These are phyloP conservation scores for Odiellus spinosus DNA, from an alignment of 2,888 invertebrate genomes.

Conservation along the genomic window DNA sequence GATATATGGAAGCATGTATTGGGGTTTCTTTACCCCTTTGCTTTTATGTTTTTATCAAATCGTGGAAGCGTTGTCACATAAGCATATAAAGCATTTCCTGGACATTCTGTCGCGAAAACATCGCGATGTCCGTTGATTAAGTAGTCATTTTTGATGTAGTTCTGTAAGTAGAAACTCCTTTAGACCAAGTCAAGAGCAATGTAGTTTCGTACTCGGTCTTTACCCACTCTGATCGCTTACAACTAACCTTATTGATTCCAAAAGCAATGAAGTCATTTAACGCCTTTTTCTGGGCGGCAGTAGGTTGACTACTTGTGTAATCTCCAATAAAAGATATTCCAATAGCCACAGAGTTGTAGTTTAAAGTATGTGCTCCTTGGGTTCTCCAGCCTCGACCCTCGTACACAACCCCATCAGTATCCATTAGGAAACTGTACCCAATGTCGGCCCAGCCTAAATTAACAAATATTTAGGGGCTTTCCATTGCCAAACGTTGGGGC, in stretches of 20 bases:
- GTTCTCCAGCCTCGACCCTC: slow-evolving; percentile 24
- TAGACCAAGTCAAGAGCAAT: not conserved
- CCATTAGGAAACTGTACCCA: slow-evolving; percentile 24
- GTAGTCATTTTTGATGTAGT: slow-evolving; percentile 42
- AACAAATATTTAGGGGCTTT: not conserved
- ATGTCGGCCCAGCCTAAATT: slow-evolving; percentile 11
- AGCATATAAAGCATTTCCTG: slow-evolving; percentile 42
- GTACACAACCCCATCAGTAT: slow-evolving; percentile 25
- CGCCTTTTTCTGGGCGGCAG: slow-evolving; percentile 4
- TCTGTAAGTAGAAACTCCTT: slow-evolving; percentile 24
- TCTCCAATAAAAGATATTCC: slow-evolving; percentile 9
- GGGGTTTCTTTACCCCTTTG: too few species aligned
- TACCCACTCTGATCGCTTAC: not conserved
- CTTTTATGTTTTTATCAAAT: not conserved
- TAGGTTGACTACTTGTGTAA: slow-evolving; percentile 2
- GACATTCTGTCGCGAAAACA: slow-evolving; percentile 49
- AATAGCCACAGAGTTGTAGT: slow-evolving; percentile 8
- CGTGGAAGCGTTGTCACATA: slow-evolving; percentile 46
- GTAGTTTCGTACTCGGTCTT: not conserved
- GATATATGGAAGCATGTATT: too few species aligned
- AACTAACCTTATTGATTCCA: slow-evolving; percentile 7
- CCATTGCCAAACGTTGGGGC: not conserved
- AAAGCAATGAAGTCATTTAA: slow-evolving; percentile 4
- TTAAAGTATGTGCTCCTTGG: slow-evolving; percentile 23
- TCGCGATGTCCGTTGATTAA: slow-evolving; percentile 49